These are phyloP conservation scores for Nothura maculosa DNA, from an alignment of 2,797 vertebrate genomes.

Conservation along the genomic window DNA sequence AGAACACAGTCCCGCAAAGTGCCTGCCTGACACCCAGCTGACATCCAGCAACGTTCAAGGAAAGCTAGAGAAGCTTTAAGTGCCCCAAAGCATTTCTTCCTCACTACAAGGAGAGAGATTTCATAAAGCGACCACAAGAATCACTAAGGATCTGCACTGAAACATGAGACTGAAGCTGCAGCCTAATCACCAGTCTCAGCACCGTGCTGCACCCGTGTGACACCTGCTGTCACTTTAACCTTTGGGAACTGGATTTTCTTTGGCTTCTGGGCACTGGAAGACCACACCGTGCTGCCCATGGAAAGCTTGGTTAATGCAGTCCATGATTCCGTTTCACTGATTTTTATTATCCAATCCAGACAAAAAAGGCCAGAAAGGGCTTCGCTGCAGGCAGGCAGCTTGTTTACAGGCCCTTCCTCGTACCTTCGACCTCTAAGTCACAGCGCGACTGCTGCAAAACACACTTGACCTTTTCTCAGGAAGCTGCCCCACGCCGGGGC, in stretches of 20 bases:
- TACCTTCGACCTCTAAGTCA: not conserved
- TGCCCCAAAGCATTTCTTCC: rapidly evolving
- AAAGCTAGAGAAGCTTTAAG: too few relatives aligned
- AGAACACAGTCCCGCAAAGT: rapidly evolving
- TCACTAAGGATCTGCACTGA: not conserved
- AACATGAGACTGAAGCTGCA: not conserved
- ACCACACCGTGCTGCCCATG: not conserved
- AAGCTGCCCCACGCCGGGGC: too few relatives aligned
- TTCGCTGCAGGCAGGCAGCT: not conserved
- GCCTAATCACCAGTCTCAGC: not conserved
- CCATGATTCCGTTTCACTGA: too few relatives aligned
- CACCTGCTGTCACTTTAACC: not conserved
- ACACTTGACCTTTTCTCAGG: not conserved
- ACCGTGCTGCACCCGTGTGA: not conserved
- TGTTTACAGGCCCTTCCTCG: not conserved
- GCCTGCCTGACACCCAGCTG: not conserved
- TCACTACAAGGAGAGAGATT: not conserved
- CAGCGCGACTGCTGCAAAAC: not conserved
- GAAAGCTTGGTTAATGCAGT: not conserved
- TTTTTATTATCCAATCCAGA: not conserved
- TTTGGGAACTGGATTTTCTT: not conserved
- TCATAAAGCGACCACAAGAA: not conserved
- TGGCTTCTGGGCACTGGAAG: too few relatives aligned
- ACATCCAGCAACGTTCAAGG: not conserved
- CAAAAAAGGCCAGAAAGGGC: rapidly evolving